Conservation (phyloP, 2,888 invertebrate genomes). For the Athripsodes cinereus region DNA sequence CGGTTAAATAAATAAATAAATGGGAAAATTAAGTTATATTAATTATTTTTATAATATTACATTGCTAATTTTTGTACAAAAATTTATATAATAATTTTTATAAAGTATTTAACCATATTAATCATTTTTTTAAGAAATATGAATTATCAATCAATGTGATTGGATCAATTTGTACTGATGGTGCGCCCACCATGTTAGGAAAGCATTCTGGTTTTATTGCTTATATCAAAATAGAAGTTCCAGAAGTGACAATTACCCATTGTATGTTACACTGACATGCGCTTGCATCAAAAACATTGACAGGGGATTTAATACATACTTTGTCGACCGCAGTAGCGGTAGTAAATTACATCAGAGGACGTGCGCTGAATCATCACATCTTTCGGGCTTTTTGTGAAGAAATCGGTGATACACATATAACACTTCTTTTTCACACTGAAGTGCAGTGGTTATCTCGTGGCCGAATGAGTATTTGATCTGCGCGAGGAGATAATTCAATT, state of each 20-base stretch:
- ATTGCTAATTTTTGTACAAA: no score
- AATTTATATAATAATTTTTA: neutral
- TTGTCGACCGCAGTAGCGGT: neutral
- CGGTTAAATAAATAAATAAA: no score
- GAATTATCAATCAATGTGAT: conserved; percentile 2
- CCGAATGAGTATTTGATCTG: neutral
- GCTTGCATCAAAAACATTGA: conserved; percentile 12
- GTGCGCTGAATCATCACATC: no score
- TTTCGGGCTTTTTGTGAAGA: no score
- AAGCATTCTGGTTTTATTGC: conserved; percentile 28
- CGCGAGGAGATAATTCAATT: no score
- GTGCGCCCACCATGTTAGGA: conserved; percentile 28
- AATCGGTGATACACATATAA: no score
- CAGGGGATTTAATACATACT: neutral
- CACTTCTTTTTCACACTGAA: no score
- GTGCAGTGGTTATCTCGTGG: neutral
- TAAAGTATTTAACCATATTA: neutral
- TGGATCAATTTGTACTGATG: conserved; percentile 26
- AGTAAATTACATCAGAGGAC: conserved; percentile 1
- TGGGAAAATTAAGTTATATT: no score
- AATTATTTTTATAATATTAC: no score
- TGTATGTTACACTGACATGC: conserved; percentile 23
- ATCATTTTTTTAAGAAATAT: neutral
- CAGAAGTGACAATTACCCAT: conserved; percentile 27
- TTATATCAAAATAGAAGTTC: conserved; percentile 29